Conservation (phyloP, 2,797 vertebrate genomes). For the Hyperoplus immaculatus region DNA sequence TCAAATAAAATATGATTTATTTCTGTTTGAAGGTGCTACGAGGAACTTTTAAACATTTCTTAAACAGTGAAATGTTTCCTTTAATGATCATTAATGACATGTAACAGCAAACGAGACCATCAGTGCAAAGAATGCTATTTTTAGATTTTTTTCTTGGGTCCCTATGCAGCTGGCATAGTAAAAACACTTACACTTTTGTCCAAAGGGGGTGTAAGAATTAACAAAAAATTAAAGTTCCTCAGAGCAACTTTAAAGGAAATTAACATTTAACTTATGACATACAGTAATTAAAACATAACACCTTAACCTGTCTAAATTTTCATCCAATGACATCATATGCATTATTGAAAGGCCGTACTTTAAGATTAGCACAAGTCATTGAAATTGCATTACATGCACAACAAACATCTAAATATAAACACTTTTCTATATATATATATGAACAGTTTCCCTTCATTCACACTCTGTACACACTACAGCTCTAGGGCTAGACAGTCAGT, state of each 20-base stretch:
- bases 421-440: constrained; percentile 59
- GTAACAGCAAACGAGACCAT: no score
- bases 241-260: background rate
- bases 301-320: constrained; percentile 13
- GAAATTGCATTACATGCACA: constrained; percentile 48
- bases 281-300: background rate
- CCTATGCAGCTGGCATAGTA: no score
- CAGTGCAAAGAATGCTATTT: no score
- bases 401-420: constrained; percentile 57
- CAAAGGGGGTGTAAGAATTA: no score
- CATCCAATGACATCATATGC: constrained; percentile 23
- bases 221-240: no score
- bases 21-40: no score
- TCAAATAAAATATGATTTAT: no score
- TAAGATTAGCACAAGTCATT: constrained; percentile 59
- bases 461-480: constrained; percentile 10
- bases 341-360: constrained; percentile 32
- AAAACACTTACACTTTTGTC: no score
- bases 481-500: constrained; percentile 55
- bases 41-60: no score
- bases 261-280: background rate
- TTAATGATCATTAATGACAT: no score
- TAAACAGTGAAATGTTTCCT: no score
- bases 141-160: no score
- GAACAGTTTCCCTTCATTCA: constrained; percentile 79